These are phyloP conservation scores for Salmo trutta DNA, from an alignment of 2,797 vertebrate species.

Conservation along the genomic window DNA sequence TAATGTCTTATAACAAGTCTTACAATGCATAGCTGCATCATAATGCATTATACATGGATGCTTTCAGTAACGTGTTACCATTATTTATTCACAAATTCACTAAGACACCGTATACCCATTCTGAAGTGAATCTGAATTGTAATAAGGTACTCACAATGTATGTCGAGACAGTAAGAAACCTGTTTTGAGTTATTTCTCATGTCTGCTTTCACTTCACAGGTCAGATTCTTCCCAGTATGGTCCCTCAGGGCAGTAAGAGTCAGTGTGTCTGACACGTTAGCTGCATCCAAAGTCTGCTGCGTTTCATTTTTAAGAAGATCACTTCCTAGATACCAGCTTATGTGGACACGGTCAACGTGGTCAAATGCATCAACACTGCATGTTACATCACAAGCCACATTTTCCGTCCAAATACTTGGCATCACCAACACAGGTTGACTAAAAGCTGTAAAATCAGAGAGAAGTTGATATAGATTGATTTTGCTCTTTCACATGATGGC, in stretches of 20 bases:
- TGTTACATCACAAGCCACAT: not conserved
- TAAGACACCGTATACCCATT: no score
- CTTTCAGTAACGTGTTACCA: no score
- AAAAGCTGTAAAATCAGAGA: not conserved
- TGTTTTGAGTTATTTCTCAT: not conserved
- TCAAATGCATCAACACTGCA: no score
- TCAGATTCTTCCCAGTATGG: not conserved
- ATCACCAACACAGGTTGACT: not conserved
- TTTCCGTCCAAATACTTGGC: not conserved
- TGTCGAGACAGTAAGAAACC: not conserved
- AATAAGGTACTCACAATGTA: not conserved
- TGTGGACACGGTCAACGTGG: not conserved
- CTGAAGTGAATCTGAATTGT: no score
- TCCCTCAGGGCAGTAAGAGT: not conserved
- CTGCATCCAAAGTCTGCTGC: not conserved
- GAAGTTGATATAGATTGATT: not conserved
- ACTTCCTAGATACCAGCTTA: not conserved
- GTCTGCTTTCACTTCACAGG: not conserved
- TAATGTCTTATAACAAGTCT: no score
- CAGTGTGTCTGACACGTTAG: not conserved
- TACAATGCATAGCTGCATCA: no score
- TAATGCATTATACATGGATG: no score
- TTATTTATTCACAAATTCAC: no score
- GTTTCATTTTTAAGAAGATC: not conserved
- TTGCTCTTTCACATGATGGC: no score